Percentiles rank a stretch among this genome's conserved stretches.
Evolutionary conservation across 2,888 invertebrate genomes (phyloP).

Genomic region (Alcis repandata): DNA sequence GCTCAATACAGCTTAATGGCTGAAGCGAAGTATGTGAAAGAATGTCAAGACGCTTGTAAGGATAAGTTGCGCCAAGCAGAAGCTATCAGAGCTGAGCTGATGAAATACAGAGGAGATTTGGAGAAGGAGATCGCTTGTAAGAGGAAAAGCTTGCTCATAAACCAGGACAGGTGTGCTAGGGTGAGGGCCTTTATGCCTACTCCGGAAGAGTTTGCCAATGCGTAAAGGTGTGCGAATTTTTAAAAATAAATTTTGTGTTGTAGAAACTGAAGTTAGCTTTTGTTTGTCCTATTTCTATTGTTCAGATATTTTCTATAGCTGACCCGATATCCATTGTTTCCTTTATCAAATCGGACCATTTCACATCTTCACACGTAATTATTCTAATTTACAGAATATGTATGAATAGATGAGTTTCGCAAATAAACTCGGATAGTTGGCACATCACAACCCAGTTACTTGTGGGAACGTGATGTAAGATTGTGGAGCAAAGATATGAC

Average conservation of each 20-base stretch:
- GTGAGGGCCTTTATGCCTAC: conserved; percentile 90
- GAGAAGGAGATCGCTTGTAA: conserved; percentile 91
- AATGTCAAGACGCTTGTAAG: conserved; percentile 78
- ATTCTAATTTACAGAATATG: conserved; percentile 20
- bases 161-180: conserved; percentile 87
- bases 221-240: conserved; percentile 49
- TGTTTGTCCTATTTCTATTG: too few species aligned
- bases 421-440: conserved; percentile 29
- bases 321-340: too few species aligned
- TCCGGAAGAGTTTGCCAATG: conserved; percentile 88
- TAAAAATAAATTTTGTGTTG: too few species aligned
- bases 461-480: conserved; percentile 50
- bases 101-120: conserved; percentile 88
- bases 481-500: conserved; percentile 22
- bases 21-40: conserved; percentile 89
- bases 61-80: conserved; percentile 89
- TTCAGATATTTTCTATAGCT: too few species aligned
- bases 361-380: conserved; percentile 18
- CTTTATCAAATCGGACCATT: neutral
- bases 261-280: too few species aligned
- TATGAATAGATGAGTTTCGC: conserved; percentile 26
- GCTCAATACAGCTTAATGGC: conserved; percentile 91
- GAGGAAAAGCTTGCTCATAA: conserved; percentile 89
- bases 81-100: conserved; percentile 78
- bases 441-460: conserved; percentile 44